phyloP scores from a whole-genome alignment of 2,113 vertebrate genomes.

The Dicaeum eximium region DNA sequence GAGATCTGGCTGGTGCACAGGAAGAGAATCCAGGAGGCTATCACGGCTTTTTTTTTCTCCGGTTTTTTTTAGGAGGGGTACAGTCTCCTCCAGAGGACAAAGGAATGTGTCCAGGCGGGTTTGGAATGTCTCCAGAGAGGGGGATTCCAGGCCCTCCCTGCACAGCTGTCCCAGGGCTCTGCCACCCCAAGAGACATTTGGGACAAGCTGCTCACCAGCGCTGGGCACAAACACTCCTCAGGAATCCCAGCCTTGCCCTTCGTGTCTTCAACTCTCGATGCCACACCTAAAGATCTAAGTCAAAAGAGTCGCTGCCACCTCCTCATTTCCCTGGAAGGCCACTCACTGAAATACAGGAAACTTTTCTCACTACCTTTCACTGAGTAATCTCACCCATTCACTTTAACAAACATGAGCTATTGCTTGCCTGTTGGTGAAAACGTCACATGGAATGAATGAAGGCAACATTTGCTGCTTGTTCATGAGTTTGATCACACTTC shows the following conservation, averaged over 20 bases:
- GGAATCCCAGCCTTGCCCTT: not conserved
- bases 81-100: not conserved
- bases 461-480: not conserved
- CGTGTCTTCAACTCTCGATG: not conserved
- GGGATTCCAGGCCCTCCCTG: not conserved
- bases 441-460: not conserved
- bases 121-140: not conserved
- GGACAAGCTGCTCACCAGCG: fast-evolving
- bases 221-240: not conserved
- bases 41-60: not conserved
- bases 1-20: not conserved
- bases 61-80: not conserved
- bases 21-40: not conserved
- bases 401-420: not conserved
- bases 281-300: not conserved
- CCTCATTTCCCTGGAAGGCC: not conserved
- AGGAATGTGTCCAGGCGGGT: not conserved
- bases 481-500: not conserved
- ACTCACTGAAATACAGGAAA: not conserved
- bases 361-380: not conserved
- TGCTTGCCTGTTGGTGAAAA: not conserved
- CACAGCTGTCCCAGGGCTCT: not conserved
- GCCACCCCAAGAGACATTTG: not conserved
- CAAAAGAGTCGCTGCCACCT: not conserved
- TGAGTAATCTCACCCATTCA: not conserved